Conservation (phyloP, 2,888 invertebrate genomes). For the Nycteola revayana region DNA sequence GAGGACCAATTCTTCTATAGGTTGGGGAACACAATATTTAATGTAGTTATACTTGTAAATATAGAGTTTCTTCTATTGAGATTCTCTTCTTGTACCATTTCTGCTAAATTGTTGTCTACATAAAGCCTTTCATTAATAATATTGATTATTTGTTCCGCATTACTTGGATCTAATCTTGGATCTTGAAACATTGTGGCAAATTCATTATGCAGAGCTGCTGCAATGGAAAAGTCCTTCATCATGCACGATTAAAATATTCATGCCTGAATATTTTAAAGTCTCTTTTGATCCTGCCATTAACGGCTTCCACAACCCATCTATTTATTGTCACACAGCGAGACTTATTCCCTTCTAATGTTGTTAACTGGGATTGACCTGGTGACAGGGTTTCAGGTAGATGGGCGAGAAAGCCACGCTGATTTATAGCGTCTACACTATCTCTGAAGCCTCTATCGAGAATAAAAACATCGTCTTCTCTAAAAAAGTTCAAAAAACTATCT, state of each 20-base stretch:
- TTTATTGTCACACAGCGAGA: slow-evolving; percentile 9
- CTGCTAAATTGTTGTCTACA: slow-evolving; percentile 1
- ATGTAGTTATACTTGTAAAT: not conserved
- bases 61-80: slow-evolving; percentile 2
- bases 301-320: slow-evolving; percentile 9
- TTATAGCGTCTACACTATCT: slow-evolving; percentile 6
- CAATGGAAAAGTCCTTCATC: slow-evolving; percentile 7
- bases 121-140: slow-evolving; percentile 4
- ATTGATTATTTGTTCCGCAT: slow-evolving; percentile 8
- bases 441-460: slow-evolving; percentile 3
- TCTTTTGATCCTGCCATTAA: slow-evolving; percentile 8
- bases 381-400: slow-evolving; percentile 8
- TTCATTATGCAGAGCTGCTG: slow-evolving; percentile 9
- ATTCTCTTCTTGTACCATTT: slow-evolving; percentile 4
- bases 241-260: slow-evolving; percentile 11
- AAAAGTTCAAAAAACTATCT: slow-evolving; percentile 2
- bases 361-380: slow-evolving; percentile 4
- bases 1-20: slow-evolving; percentile 6
- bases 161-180: slow-evolving; percentile 2
- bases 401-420: slow-evolving; percentile 7
- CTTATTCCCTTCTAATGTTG: slow-evolving; percentile 1
- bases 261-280: slow-evolving; percentile 10
- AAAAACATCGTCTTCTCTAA: slow-evolving; percentile 6
- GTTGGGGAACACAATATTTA: slow-evolving; percentile 6
- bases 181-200: slow-evolving; percentile 9